Base-by-base conservation (phyloP, 2,888 invertebrate species). In the Nemotelus nigrinus region DNA sequence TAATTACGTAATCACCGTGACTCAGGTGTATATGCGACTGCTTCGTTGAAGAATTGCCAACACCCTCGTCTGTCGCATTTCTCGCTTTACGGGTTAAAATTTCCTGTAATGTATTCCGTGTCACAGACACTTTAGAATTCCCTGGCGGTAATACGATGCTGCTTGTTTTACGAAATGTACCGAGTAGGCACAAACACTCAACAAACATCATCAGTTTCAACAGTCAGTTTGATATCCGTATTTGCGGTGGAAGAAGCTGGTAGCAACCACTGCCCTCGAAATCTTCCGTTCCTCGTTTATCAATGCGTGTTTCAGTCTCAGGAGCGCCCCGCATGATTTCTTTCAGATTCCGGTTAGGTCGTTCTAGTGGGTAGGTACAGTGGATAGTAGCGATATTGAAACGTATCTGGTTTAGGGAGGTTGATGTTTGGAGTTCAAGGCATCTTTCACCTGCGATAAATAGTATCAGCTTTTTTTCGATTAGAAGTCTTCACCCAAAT, bases 21-120 rank as follows among this genome's bases (percentile, higher is more conserved):
- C 74, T 74, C 74, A 74, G 74, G 74, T 74, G 74, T 63, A n/a
- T 48, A 8, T 70, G 43, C 44, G 70, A 70, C 53, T 70, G 74
- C 47, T 63, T 60, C 48, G 63, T 74, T 74, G 74, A 60, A 50
- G 48, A 60, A 74, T 74, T 74, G 60, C 60, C 74, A 41, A 74
- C 74, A 74, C 74, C 10, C 63, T 74, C 48, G 58, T 47, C 25
- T 25, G 25, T 25, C 25, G 25, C 25, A 44, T 8, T 7, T 53
- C 43, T 4, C 41, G 25, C 5, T 7, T 41, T 44, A 39, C 44
- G 25, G 68, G 60, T 47, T 45, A 77, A 70, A 67, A 77, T 77
- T 77, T 77, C 70, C 58, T 77, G 77, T 75, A 75, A 75, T 74
- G 53, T 77, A 79, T 77, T 77, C 77, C 48, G 64, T 70, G 79